phyloP scores from a whole-genome alignment of 1,140 invertebrate species.

The Stegodyphus dumicola region DNA sequence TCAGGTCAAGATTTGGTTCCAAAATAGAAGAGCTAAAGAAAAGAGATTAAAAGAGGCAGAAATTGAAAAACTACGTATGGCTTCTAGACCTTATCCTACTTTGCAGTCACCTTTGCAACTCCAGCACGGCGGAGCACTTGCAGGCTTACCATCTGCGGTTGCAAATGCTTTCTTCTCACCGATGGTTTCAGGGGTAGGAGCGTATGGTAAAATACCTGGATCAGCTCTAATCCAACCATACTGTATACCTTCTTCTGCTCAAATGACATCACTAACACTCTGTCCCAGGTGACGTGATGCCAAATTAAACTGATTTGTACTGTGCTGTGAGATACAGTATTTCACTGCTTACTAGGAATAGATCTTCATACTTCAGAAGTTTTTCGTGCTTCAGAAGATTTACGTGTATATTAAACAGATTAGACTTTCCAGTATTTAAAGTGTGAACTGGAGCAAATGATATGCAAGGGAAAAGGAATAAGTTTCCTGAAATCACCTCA shows the following conservation, averaged over 20 bases:
- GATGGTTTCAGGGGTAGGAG: constrained; percentile 3
- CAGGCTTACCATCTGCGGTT: constrained; percentile 47
- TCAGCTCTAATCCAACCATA: constrained; percentile 39
- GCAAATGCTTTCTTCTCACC: constrained; percentile 50
- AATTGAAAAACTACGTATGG: constrained; percentile 70
- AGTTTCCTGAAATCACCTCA: too few relatives aligned
- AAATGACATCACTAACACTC: constrained; percentile 44
- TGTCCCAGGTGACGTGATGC: constrained; percentile 47
- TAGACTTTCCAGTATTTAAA: too few relatives aligned
- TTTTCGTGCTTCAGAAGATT: too few relatives aligned
- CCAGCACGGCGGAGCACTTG: constrained; percentile 16
- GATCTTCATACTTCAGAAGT: too few relatives aligned
- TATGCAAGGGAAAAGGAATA: too few relatives aligned
- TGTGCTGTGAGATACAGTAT: too few relatives aligned
- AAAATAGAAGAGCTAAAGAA: constrained; percentile 73
- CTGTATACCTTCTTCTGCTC: constrained; percentile 49
- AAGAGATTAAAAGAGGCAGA: constrained; percentile 70
- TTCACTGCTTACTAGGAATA: too few relatives aligned
- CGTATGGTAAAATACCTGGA: constrained; percentile 36
- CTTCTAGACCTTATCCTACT: constrained; percentile 58
- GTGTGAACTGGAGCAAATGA: too few relatives aligned
- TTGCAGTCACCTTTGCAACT: constrained; percentile 42
- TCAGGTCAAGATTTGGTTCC: constrained; percentile 70
- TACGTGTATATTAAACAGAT: too few relatives aligned
- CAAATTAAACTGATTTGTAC: not conserved